Evolutionary conservation across 2,888 invertebrate species (phyloP).

Genomic region (Cordilura impudica): DNA sequence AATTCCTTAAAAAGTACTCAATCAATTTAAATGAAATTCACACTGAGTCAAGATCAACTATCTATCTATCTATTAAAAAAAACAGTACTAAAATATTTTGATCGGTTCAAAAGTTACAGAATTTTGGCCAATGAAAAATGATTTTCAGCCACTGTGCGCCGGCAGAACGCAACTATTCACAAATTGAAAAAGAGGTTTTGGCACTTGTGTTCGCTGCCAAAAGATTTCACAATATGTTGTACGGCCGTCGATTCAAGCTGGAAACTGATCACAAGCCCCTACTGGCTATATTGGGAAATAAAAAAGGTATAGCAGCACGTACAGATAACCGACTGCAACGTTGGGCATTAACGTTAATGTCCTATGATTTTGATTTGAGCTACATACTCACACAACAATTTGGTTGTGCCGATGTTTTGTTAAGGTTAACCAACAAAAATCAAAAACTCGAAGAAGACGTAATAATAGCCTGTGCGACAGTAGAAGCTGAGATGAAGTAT

Average conservation of each 20-base stretch:
- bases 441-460: too few species aligned
- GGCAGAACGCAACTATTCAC: too few species aligned
- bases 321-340: not conserved
- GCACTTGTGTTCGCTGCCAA: constrained; percentile 13
- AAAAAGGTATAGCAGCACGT: constrained; percentile 60
- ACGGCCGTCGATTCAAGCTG: too few species aligned
- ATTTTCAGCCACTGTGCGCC: too few species aligned
- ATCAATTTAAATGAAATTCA: too few species aligned
- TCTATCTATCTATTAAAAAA: too few species aligned
- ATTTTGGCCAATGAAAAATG: too few species aligned
- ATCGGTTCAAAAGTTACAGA: too few species aligned
- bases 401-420: constrained; percentile 35
- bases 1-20: too few species aligned
- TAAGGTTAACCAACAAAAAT: constrained; percentile 29
- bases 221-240: constrained; percentile 9
- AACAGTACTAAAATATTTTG: too few species aligned
- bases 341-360: too few species aligned
- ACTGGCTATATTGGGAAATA: constrained; percentile 60
- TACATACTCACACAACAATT: constrained; percentile 15
- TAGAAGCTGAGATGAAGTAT: constrained; percentile 15
- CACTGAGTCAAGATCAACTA: too few species aligned
- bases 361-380: constrained; percentile 7
- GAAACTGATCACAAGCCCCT: not conserved
- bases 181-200: constrained; percentile 42
- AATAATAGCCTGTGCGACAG: constrained; percentile 23